Evolutionary conservation across 2,797 vertebrate genomes (phyloP).

Genomic region (Xerus rutilus): DNA sequence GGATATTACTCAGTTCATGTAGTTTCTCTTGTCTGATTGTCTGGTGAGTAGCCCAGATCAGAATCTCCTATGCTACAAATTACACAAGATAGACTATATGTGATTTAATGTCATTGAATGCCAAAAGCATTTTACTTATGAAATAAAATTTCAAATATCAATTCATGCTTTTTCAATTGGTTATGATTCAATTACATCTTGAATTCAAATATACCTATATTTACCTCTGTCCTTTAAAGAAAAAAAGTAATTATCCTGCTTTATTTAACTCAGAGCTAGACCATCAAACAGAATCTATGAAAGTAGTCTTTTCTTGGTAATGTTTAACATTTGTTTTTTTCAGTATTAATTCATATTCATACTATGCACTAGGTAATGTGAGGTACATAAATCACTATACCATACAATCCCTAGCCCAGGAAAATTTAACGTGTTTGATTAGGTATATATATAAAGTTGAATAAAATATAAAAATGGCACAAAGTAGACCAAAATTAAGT

Average conservation of each 20-base stretch:
- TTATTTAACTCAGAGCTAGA: background rate
- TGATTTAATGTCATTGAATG: constrained; percentile 17
- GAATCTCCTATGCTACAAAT: constrained; percentile 10
- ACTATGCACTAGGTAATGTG: background rate
- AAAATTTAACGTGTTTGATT: constrained; percentile 19
- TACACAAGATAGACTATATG: background rate
- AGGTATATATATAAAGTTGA: background rate
- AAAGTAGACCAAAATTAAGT: constrained; percentile 29
- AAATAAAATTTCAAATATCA: background rate
- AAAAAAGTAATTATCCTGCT: background rate
- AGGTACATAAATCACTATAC: background rate
- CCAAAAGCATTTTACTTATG: background rate
- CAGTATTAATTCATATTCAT: background rate
- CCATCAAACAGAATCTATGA: constrained; percentile 36
- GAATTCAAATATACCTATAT: constrained; percentile 20
- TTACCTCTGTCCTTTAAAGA: constrained; percentile 1
- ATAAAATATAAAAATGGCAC: background rate
- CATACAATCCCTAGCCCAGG: background rate
- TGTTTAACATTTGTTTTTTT: constrained; percentile 18
- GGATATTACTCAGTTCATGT: background rate
- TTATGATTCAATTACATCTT: background rate
- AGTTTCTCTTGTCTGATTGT: background rate
- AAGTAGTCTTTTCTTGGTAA: constrained; percentile 19
- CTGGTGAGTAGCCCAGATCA: background rate
- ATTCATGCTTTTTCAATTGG: constrained; percentile 7